A percentile compares a stretch with the other conserved stretches of the same genome.
These are phyloP conservation scores for Scylla paramamosain DNA, from an alignment of 1,140 invertebrate species.

Conservation along the genomic window DNA sequence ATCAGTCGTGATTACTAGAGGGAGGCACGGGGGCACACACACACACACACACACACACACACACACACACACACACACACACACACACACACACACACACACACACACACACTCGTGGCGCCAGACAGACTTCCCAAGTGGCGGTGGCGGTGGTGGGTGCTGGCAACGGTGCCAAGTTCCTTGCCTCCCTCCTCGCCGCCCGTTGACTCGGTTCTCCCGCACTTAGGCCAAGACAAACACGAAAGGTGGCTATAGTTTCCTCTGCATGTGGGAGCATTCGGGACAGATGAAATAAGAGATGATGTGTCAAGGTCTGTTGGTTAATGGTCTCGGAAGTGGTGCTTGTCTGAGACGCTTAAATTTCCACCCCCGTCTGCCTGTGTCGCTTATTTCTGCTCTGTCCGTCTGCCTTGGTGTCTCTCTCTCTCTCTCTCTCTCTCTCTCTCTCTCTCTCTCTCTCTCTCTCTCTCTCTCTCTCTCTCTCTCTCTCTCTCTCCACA, in stretches of 20 bases:
- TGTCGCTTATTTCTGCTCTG: not conserved
- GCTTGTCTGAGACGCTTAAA: too few species aligned
- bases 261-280: not conserved
- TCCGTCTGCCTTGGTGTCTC: not conserved
- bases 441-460: too few species aligned
- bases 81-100: not conserved
- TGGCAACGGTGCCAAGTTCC: not conserved
- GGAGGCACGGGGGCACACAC: not conserved
- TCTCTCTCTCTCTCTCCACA: too few species aligned
- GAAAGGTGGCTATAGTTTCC: not conserved
- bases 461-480: too few species aligned
- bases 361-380: not conserved
- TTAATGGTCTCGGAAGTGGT: too few species aligned
- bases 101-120: not conserved
- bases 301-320: too few species aligned
- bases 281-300: too few species aligned
- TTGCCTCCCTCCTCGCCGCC: not conserved
- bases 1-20: too few species aligned
- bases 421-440: too few species aligned
- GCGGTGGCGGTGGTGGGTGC: not conserved
- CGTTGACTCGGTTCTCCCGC: not conserved
- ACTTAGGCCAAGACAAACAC: not conserved
- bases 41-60: constrained; percentile 43
- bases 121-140: not conserved
- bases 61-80: constrained; percentile 25